Conservation (phyloP, 2,113 vertebrate species). For the Chelonoidis abingdonii region DNA sequence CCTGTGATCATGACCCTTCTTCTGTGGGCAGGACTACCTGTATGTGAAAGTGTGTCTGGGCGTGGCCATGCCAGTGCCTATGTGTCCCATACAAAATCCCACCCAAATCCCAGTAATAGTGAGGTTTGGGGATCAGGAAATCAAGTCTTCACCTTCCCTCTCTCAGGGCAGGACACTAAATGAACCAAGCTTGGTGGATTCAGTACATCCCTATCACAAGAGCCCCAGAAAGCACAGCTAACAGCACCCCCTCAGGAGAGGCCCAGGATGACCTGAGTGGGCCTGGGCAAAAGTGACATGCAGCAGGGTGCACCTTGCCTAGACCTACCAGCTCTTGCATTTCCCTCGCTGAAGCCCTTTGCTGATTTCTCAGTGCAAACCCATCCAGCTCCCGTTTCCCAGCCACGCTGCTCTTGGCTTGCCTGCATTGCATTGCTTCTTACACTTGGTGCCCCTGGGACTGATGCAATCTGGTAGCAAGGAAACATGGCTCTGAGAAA, state of each 20-base stretch:
- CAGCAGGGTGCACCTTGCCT: neutral
- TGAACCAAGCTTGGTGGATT: neutral
- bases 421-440: neutral
- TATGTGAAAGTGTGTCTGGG: neutral
- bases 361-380: neutral
- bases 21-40: neutral
- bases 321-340: neutral
- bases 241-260: neutral
- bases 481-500: neutral
- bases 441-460: neutral
- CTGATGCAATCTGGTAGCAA: neutral
- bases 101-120: neutral
- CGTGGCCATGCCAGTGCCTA: neutral
- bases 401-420: neutral
- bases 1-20: fast-evolving
- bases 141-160: neutral
- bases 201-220: neutral
- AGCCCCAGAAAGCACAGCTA: neutral
- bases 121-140: neutral
- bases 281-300: neutral
- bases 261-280: neutral
- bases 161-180: neutral
- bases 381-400: neutral
- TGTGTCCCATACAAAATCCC: neutral
- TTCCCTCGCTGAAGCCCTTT: neutral